A percentile compares a stretch with the other conserved stretches of the same genome.
These are phyloP conservation scores for Epinotia bilunana DNA, from an alignment of 2,888 invertebrate species.

Conservation along the genomic window DNA sequence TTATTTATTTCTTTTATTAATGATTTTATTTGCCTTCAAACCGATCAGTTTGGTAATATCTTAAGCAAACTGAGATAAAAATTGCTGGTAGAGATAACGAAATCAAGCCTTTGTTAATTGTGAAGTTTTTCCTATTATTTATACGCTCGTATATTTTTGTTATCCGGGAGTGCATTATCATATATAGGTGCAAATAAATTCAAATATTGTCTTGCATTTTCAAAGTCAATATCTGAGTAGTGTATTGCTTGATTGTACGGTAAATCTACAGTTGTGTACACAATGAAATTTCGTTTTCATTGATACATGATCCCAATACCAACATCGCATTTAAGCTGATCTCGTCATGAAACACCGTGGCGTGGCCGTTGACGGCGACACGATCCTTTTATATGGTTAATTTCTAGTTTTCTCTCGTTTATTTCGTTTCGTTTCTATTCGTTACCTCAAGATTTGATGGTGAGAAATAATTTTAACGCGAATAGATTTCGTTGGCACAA, in stretches of 20 bases:
- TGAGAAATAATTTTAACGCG: conserved; percentile 9
- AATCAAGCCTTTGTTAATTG: not conserved
- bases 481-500: too few relatives aligned
- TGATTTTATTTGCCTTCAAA: not conserved
- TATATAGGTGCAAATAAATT: conserved; percentile 14
- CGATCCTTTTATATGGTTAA: conserved; percentile 26
- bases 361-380: conserved; percentile 27
- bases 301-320: conserved; percentile 50
- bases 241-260: conserved; percentile 51
- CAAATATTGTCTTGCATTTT: conserved; percentile 10
- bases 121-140: not conserved
- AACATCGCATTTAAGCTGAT: conserved; percentile 39
- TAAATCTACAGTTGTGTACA: conserved; percentile 55
- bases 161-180: not conserved
- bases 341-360: conserved; percentile 36
- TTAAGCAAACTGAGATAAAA: not conserved
- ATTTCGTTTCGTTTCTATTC: too few relatives aligned
- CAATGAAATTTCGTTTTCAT: conserved; percentile 59
- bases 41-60: not conserved
- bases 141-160: not conserved
- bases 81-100: not conserved
- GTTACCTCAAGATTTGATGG: not conserved
- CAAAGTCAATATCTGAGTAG: conserved; percentile 33
- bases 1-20: not conserved
- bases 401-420: conserved; percentile 35